These are phyloP conservation scores for Fragariocoptes setiger DNA, from an alignment of 1,140 invertebrate species.

Conservation along the genomic window DNA sequence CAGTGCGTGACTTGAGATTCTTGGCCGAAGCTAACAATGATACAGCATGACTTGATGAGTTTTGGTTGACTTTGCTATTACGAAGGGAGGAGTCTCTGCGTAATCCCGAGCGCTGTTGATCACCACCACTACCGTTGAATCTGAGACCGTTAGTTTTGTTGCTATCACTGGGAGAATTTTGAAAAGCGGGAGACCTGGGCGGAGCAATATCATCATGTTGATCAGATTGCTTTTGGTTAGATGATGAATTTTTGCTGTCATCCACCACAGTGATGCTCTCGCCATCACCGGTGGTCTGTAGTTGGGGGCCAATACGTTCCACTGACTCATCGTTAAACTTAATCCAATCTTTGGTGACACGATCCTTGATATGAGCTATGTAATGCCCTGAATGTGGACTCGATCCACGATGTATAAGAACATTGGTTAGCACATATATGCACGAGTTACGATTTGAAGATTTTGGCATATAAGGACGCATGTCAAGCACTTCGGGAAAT, in stretches of 20 bases:
- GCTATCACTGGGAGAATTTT: too few relatives aligned
- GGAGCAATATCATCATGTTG: too few relatives aligned
- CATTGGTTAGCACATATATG: slow-evolving; percentile 28
- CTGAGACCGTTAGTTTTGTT: not conserved
- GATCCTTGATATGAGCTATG: slow-evolving; percentile 27
- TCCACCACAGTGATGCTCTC: not conserved
- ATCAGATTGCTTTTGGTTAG: too few relatives aligned
- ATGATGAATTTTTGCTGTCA: too few relatives aligned
- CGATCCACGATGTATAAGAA: slow-evolving; percentile 30
- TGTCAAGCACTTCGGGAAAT: slow-evolving; percentile 33
- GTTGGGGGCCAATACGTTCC: slow-evolving; percentile 21
- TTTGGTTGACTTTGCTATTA: too few relatives aligned
- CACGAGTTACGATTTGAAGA: slow-evolving; percentile 8
- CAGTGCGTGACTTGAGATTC: slow-evolving; percentile 17
- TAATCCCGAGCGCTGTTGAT: too few relatives aligned
- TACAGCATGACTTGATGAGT: too few relatives aligned
- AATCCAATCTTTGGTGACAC: slow-evolving; percentile 18
- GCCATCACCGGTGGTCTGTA: not conserved
- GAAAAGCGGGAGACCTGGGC: too few relatives aligned
- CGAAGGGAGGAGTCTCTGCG: not conserved
- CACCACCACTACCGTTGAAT: not conserved
- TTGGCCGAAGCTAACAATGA: too few relatives aligned
- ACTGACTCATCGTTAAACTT: slow-evolving; percentile 33
- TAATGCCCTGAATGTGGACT: slow-evolving; percentile 38
- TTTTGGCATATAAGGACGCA: slow-evolving; percentile 17